These are phyloP conservation scores for Hephaestus fuliginosus DNA, from an alignment of 2,797 vertebrate genomes.

Conservation along the genomic window DNA sequence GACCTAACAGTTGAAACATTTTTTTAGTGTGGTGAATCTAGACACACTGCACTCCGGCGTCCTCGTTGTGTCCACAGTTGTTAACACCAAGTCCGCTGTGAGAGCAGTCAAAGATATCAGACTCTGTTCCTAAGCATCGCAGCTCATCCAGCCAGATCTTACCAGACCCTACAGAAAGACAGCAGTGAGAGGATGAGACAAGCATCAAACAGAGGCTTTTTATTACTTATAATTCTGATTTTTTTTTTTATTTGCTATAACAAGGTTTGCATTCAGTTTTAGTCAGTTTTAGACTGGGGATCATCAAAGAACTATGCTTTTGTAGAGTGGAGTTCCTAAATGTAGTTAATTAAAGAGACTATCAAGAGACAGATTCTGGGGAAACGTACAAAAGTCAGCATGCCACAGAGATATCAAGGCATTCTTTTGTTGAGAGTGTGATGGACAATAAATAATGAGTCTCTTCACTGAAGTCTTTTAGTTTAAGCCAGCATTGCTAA, in stretches of 20 bases:
- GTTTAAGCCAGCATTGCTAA: too few relatives aligned
- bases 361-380: too few relatives aligned
- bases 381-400: too few relatives aligned
- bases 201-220: not conserved
- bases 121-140: slow-evolving; percentile 82
- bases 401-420: too few relatives aligned
- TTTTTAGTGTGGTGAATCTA: not conserved
- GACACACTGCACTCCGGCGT: slow-evolving; percentile 85
- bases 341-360: too few relatives aligned
- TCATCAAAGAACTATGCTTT: too few relatives aligned
- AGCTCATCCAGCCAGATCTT: slow-evolving; percentile 90
- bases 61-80: slow-evolving; percentile 89
- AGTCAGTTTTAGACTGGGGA: too few relatives aligned
- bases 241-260: not conserved
- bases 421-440: too few relatives aligned
- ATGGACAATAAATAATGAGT: too few relatives aligned
- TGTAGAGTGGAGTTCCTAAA: too few relatives aligned
- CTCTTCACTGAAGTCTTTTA: too few relatives aligned
- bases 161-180: slow-evolving; percentile 81
- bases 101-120: slow-evolving; percentile 70
- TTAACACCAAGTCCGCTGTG: slow-evolving; percentile 69
- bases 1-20: not conserved
- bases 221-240: not conserved
- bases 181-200: not conserved
- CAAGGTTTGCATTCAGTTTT: not conserved